Conservation (phyloP, 2,113 vertebrate genomes). For the Theristicus caerulescens region DNA sequence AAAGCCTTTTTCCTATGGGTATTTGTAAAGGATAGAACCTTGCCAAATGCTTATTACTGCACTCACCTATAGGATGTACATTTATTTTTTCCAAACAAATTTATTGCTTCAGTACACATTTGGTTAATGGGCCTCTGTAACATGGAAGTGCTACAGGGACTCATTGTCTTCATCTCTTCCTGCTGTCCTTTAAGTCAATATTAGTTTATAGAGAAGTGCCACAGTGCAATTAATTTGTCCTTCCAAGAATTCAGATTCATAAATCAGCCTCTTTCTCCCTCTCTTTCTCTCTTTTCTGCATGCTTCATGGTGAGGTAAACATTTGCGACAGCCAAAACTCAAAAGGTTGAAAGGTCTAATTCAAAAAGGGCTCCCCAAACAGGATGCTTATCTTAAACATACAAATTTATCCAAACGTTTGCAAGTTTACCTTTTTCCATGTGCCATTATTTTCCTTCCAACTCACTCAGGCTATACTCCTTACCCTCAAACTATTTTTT, state of each 20-base stretch:
- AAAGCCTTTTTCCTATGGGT: background rate
- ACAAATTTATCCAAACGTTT: conserved; percentile 33
- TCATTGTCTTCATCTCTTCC: conserved; percentile 59
- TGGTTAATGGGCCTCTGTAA: conserved; percentile 52
- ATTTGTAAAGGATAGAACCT: background rate
- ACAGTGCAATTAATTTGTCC: conserved; percentile 43
- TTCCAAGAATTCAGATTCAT: conserved; percentile 45
- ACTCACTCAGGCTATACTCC: background rate
- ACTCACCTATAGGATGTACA: background rate
- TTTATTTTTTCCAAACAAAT: conserved; percentile 13
- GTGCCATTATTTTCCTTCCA: background rate
- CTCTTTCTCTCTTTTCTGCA: background rate
- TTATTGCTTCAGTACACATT: conserved; percentile 61
- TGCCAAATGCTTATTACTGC: background rate
- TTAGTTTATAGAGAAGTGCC: conserved; percentile 69
- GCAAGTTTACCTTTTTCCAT: background rate
- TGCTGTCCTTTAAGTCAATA: conserved; percentile 64
- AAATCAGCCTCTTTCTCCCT: conserved; percentile 30
- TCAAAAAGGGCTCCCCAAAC: background rate
- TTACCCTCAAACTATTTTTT: background rate
- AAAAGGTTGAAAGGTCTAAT: conserved; percentile 24
- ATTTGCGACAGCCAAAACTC: background rate
- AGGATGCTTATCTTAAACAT: conserved; percentile 51
- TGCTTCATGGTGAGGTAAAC: conserved; percentile 23
- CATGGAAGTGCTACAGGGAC: background rate